A percentile compares a stretch with the other conserved stretches of the same genome.
Evolutionary conservation across 2,888 invertebrate species (phyloP).

Genomic region (Phymatocera aterrima): DNA sequence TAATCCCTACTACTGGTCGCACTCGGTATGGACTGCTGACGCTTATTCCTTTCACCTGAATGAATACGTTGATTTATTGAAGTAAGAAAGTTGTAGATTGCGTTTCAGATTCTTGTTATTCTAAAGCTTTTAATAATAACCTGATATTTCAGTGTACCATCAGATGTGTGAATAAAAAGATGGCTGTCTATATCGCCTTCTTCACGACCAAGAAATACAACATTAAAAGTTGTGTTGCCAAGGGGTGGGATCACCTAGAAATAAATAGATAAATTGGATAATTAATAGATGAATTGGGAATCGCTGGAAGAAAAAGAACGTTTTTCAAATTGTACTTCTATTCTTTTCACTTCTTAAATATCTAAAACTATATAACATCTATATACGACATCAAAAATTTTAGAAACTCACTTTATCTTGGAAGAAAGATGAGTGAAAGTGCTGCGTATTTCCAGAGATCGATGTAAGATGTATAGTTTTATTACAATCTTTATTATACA

Average conservation of each 20-base stretch:
- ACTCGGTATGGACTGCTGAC: constrained; percentile 93
- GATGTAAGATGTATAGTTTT: constrained; percentile 94
- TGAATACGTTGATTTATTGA: too few species aligned
- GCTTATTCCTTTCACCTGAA: constrained; percentile 89
- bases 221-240: constrained; percentile 96
- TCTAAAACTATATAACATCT: too few species aligned
- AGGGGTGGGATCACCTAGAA: constrained; percentile 90
- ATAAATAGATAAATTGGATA: constrained; percentile 52
- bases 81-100: constrained; percentile 36
- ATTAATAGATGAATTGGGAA: constrained; percentile 22
- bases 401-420: constrained; percentile 93
- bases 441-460: constrained; percentile 94
- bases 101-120: constrained; percentile 13
- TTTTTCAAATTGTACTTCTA: too few species aligned
- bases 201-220: constrained; percentile 95
- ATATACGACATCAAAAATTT: too few species aligned
- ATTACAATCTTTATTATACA: constrained; percentile 91
- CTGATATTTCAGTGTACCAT: constrained; percentile 92
- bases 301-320: too few species aligned
- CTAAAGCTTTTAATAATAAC: constrained; percentile 74
- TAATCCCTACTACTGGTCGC: constrained; percentile 92
- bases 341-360: too few species aligned
- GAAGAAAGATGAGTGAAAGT: constrained; percentile 98
- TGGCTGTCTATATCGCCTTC: constrained; percentile 92
- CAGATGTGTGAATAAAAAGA: constrained; percentile 95